These are phyloP conservation scores for Sarcoramphus papa DNA, from an alignment of 2,797 vertebrate species.

Conservation along the genomic window DNA sequence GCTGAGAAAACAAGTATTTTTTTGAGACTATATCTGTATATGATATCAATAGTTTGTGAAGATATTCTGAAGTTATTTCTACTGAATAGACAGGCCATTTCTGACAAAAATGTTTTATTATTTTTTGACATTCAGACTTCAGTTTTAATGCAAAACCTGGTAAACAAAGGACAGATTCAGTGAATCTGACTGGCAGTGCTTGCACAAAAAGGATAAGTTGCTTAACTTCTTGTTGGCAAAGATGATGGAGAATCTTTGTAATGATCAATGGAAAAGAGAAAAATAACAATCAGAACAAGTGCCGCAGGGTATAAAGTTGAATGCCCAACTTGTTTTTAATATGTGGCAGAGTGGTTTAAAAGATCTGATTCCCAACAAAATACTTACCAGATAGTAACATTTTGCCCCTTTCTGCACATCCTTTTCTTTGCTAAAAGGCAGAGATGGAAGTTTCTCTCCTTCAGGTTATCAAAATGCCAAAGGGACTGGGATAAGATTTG, in stretches of 20 bases:
- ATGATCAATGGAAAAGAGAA: neutral
- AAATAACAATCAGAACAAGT: neutral
- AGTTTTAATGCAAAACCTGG: neutral
- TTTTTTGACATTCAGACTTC: neutral
- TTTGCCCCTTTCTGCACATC: neutral
- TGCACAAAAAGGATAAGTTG: neutral
- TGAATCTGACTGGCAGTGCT: neutral
- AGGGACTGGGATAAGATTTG: neutral
- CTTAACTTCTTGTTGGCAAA: conserved; percentile 2
- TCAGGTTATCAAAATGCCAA: neutral
- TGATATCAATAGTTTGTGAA: neutral
- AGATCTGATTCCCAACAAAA: neutral
- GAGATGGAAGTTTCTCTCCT: neutral
- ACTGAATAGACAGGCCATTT: neutral
- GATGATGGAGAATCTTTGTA: neutral
- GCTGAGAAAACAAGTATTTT: neutral
- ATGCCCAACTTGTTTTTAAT: neutral
- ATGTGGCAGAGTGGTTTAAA: neutral
- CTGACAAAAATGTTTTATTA: neutral
- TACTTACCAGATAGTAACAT: neutral
- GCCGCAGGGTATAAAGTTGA: neutral
- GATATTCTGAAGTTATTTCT: neutral
- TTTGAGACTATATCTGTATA: neutral
- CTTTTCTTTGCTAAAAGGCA: neutral
- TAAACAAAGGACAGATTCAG: neutral